Evolutionary conservation across 2,888 invertebrate genomes (phyloP).

Genomic region (Phaedon cochleariae): DNA sequence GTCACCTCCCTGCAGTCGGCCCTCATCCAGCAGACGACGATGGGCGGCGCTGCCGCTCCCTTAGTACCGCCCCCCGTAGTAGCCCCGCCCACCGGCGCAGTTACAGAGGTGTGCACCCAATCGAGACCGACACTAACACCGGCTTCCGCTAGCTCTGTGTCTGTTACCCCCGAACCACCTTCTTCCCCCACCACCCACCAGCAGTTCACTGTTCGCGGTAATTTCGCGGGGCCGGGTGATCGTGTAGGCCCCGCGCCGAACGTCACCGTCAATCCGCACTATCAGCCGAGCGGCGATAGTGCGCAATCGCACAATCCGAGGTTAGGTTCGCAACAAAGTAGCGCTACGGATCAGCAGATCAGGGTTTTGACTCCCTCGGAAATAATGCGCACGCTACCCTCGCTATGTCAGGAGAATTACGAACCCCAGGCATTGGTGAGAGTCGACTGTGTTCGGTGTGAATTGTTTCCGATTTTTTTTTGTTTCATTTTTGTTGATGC

Average conservation of each 20-base stretch:
- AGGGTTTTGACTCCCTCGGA: constrained; percentile 88
- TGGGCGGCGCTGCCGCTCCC: background rate
- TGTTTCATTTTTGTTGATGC: constrained; percentile 11
- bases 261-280: constrained; percentile 72
- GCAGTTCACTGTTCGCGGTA: constrained; percentile 62
- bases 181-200: constrained; percentile 57
- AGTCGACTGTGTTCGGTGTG: constrained; percentile 50
- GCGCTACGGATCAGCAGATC: constrained; percentile 79
- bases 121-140: constrained; percentile 57
- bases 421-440: constrained; percentile 65
- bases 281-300: constrained; percentile 50
- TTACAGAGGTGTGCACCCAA: constrained; percentile 63
- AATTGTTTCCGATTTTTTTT: constrained; percentile 18
- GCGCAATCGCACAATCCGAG: constrained; percentile 58
- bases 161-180: constrained; percentile 49
- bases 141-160: constrained; percentile 57
- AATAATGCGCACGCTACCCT: constrained; percentile 90
- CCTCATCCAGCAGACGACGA: constrained; percentile 22
- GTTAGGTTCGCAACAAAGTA: constrained; percentile 52
- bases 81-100: constrained; percentile 50
- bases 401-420: constrained; percentile 78
- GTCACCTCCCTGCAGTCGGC: constrained; percentile 41
- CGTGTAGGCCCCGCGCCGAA: constrained; percentile 72
- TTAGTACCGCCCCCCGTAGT: no score
- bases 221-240: constrained; percentile 62